Base-by-base conservation (phyloP, 2,113 vertebrate species). In the Bos javanicus region DNA sequence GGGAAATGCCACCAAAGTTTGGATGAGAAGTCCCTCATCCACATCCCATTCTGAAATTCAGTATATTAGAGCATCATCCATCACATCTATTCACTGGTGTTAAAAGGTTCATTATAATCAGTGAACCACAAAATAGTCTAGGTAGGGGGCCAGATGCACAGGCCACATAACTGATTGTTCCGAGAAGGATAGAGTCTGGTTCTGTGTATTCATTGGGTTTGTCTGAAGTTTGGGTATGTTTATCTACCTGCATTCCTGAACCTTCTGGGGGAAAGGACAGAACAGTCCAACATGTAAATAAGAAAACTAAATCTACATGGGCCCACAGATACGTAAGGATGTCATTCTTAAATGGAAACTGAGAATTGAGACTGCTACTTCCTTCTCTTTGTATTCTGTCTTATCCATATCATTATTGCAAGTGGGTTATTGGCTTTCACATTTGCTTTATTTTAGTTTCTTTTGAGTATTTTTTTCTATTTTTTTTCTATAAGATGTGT, bases 301-400 rank as follows among this genome's bases (percentile, higher is more conserved):
- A 50, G 94, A 85, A 95, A 93, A 94, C n/a, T 33, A n/a, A 83
- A 81, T 91, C 62, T 28, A 48, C 0, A 83, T 36, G 80, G 25
- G 82, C 64, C 43, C 28, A 59, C 19, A 90, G 19, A 48, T 89
- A 43, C 21, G 13, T 25, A 25, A 89, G 57, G 39, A 60, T 15
- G 60, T 97, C 30, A 28, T 87, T 95, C 46, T 64, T 26, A 83
- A 87, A 26, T 80, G 81, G n/a, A 96, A 96, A 76, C 26, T 87
- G 25, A 25, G 0, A 81, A 10, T 80, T 39, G n/a, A 91, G 67
- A 48, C 15, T 23, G 52, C 85, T 39, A 14, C 86, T 85, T 82
- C 33, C 48, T 94, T 92, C 86, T 82, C 43, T 30, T 84, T 81
- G 12, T 84, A 25, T 84, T 8, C 19, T 56, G 71, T 94, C 91